Conservation (phyloP, 2,113 vertebrate genomes). For the Actenoides lindsayi region DNA sequence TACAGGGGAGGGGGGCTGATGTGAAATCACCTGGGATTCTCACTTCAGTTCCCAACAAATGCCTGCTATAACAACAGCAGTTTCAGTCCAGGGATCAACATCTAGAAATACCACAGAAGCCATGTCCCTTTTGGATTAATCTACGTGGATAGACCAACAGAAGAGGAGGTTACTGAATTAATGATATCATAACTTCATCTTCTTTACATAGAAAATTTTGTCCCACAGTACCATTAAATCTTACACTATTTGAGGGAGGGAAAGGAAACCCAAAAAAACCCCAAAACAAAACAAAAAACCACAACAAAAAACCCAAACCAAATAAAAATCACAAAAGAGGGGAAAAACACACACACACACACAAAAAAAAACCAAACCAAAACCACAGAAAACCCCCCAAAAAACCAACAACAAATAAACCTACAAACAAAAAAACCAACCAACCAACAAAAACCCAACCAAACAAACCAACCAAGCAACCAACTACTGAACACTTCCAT, state of each 20-base stretch:
- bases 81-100: not conserved
- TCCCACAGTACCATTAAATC: not conserved
- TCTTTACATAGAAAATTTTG: not conserved
- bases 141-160: rapidly evolving
- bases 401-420: too few species aligned
- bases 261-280: not conserved
- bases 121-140: not conserved
- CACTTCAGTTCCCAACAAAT: not conserved
- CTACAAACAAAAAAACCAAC: not conserved
- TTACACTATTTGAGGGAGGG: not conserved
- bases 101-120: not conserved
- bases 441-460: not conserved
- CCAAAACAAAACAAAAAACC: not conserved
- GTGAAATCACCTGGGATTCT: not conserved
- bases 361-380: too few species aligned
- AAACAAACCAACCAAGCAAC: not conserved
- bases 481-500: not conserved
- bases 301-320: not conserved
- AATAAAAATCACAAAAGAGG: too few species aligned
- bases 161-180: not conserved
- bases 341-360: too few species aligned
- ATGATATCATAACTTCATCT: not conserved
- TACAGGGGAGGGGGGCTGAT: not conserved
- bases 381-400: not conserved
- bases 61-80: not conserved